Evolutionary conservation across 1,140 invertebrate species (phyloP), one percentile per base, ranked within the genome.

Genomic region (Drosophila lacteicornis): DNA sequence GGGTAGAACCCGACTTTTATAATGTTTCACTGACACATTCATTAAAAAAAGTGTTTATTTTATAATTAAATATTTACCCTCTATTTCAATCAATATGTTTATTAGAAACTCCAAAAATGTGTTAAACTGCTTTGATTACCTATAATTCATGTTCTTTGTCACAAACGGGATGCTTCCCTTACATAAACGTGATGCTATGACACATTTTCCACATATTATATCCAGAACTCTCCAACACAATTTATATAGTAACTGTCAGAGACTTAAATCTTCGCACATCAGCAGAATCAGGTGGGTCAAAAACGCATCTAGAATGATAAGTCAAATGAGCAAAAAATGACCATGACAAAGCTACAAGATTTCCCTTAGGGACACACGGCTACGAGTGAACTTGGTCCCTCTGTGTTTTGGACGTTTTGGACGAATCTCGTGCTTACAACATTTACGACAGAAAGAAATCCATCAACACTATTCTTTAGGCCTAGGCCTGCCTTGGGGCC

Each of bases 371-470:
- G 55, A 50, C 33, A 68, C 67, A 55, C 46, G 43, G 63, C 58
- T 56, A 2, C 9, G 68, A 13, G 36, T 45, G 38, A 43, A 17
- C 36, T 27, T 22, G 65, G 57, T 51, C 70, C 70, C 51, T 76
- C 50, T 73, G 62, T 83, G 58, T 63, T 49, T 46, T 79, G 47
- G 47, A 67, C 51, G 63, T 61, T 71, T 79, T 77, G 69, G 83
- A 67, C 84, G 80, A 60, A 66, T 77, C 66, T 80, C 61, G 67
- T 19, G 66, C 57, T 57, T 51, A 75, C 65, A 75, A 78, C 65
- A 83, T 83, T 88, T 88, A 87, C 79, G 85, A 90, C 84, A 88
- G 84, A 85, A 90, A 88, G 85, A 90, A 75, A 88, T 88, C 84
- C 84, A 88, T 88, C 84, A 88, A 81, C 85, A 75, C 81, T 69